Evolutionary conservation across 2,888 invertebrate species (phyloP).

Genomic region (Parnassius smintheus): DNA sequence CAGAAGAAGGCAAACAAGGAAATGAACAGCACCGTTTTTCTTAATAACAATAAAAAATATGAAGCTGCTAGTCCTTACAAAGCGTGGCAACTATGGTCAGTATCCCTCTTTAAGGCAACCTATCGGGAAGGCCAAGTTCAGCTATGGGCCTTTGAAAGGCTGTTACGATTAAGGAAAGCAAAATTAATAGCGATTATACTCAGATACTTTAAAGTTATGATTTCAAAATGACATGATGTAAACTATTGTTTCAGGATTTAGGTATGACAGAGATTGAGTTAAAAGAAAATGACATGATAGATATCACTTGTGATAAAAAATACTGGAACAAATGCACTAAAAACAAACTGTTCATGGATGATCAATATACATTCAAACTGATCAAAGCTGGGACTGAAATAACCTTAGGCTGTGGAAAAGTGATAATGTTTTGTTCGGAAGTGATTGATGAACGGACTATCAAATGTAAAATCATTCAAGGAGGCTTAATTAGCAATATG

Average conservation of each 20-base stretch:
- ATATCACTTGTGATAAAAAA: conserved; percentile 41
- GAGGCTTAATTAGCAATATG: conserved; percentile 38
- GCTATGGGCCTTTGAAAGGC: too few species aligned
- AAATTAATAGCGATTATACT: too few species aligned
- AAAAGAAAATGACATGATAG: conserved; percentile 34
- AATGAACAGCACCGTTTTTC: too few species aligned
- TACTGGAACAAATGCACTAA: conserved; percentile 45
- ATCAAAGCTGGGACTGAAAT: conserved; percentile 46
- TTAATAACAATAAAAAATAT: too few species aligned
- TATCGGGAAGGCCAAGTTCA: too few species aligned
- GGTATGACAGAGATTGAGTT: conserved; percentile 25
- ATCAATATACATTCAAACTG: conserved; percentile 40
- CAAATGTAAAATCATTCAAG: conserved; percentile 43
- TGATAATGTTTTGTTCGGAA: conserved; percentile 43
- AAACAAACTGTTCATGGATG: conserved; percentile 49
- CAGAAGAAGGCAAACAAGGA: too few species aligned
- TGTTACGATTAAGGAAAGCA: too few species aligned
- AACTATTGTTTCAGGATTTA: conserved; percentile 7
- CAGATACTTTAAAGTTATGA: too few species aligned
- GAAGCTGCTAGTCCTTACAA: too few species aligned
- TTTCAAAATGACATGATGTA: too few species aligned
- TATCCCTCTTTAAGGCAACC: too few species aligned
- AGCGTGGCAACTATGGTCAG: too few species aligned
- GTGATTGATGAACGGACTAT: conserved; percentile 39
- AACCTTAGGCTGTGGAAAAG: conserved; percentile 42